Percentiles rank a stretch among this genome's conserved stretches.
Conservation (phyloP, 2,888 invertebrate species). For the Lasiommata megera region DNA sequence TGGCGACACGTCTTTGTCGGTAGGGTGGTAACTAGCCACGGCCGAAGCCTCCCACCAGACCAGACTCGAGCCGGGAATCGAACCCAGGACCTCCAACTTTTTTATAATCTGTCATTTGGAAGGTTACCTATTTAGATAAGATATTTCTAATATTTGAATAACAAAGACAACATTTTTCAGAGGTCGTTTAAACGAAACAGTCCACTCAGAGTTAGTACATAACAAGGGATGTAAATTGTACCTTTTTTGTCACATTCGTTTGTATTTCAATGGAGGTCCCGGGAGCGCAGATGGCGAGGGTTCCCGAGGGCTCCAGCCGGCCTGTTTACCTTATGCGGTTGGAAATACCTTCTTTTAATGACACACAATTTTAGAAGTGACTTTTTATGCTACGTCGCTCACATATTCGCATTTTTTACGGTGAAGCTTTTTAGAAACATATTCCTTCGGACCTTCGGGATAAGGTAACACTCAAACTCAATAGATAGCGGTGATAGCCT, state of each 20-base stretch:
- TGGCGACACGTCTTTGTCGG: no score
- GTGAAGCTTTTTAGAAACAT: no score
- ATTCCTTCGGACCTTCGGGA: no score
- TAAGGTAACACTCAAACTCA: no score
- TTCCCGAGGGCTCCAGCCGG: not conserved
- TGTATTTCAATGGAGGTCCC: not conserved
- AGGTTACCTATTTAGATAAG: no score
- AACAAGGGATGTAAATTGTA: slow-evolving; percentile 5
- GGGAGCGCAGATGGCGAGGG: not conserved
- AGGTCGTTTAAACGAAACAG: not conserved
- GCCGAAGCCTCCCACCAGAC: no score
- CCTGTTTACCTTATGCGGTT: slow-evolving; percentile 2
- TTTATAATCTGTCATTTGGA: no score
- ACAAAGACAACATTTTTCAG: not conserved
- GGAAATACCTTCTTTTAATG: slow-evolving; percentile 1
- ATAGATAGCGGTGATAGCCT: no score
- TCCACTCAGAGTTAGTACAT: not conserved
- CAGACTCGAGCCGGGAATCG: no score
- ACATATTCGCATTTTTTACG: not conserved
- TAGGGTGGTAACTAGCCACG: no score
- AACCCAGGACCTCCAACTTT: no score
- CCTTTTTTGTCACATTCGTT: slow-evolving; percentile 12
- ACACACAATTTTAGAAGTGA: slow-evolving; percentile 6
- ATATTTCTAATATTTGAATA: not conserved
- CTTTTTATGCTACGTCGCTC: not conserved